These are phyloP conservation scores for Gymnothorax javanicus DNA, from an alignment of 2,797 vertebrate species.

Conservation along the genomic window DNA sequence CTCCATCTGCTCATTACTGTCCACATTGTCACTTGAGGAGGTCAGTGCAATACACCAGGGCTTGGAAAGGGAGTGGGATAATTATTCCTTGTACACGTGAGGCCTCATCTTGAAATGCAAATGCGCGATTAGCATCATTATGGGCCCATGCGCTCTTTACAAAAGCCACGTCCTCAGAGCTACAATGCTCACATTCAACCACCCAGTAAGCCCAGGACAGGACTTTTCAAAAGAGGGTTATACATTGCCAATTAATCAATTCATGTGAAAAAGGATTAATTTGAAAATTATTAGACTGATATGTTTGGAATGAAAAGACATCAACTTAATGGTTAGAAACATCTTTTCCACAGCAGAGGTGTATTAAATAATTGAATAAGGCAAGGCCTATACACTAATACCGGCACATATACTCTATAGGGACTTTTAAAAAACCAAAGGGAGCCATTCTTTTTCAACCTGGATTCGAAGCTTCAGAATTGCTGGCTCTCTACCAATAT, in stretches of 20 bases:
- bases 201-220: neutral
- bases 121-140: constrained; percentile 24
- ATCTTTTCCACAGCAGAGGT: neutral
- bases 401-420: neutral
- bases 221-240: neutral
- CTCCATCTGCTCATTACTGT: constrained; percentile 12
- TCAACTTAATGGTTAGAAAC: neutral
- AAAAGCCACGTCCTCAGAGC: constrained; percentile 21
- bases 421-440: neutral
- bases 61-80: neutral
- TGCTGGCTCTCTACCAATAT: neutral
- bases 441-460: neutral
- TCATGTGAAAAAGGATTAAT: constrained; percentile 25
- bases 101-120: constrained; percentile 34
- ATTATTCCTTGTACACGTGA: constrained; percentile 26
- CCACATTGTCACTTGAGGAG: neutral
- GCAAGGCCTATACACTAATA: neutral
- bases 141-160: constrained; percentile 14
- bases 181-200: constrained; percentile 25
- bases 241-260: constrained; percentile 14
- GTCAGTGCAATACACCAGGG: constrained; percentile 31
- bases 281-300: constrained; percentile 22
- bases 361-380: constrained; percentile 12
- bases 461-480: constrained; percentile 10
- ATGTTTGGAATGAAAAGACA: neutral